phyloP scores from a whole-genome alignment of 1,140 invertebrate species.

The Neodiprion lecontei region DNA sequence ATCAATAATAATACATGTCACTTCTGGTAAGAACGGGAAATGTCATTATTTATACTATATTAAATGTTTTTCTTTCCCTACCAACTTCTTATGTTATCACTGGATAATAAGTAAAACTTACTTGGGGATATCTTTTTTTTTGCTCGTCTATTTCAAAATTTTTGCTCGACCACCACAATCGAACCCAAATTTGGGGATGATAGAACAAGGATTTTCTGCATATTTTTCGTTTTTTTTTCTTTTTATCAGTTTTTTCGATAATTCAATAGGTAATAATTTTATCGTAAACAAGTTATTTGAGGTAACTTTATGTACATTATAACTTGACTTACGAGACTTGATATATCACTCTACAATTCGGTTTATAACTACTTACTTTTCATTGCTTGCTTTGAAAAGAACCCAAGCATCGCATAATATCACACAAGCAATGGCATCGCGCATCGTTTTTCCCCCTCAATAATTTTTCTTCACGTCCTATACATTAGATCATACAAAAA shows the following conservation, averaged over 20 bases:
- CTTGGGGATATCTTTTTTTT: conserved; percentile 49
- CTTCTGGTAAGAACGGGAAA: conserved; percentile 60
- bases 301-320: too few species aligned
- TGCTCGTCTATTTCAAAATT: conserved; percentile 44
- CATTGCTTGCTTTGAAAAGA: background rate
- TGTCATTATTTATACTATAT: conserved; percentile 5
- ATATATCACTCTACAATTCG: too few species aligned
- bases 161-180: conserved; percentile 60
- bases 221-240: conserved; percentile 22
- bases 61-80: background rate
- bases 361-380: too few species aligned
- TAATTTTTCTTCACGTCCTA: too few species aligned
- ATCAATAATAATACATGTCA: conserved; percentile 52
- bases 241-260: background rate
- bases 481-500: background rate
- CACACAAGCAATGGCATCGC: background rate
- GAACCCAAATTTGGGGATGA: conserved; percentile 49
- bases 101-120: conserved; percentile 40
- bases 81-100: background rate
- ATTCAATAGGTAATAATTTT: background rate
- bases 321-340: too few species aligned
- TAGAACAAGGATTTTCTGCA: background rate
- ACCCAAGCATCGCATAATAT: background rate
- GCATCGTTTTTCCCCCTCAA: too few species aligned
- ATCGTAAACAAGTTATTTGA: too few species aligned